Evolutionary conservation across 2,888 invertebrate genomes (phyloP).

Genomic region (Chloroclysta siterata): DNA sequence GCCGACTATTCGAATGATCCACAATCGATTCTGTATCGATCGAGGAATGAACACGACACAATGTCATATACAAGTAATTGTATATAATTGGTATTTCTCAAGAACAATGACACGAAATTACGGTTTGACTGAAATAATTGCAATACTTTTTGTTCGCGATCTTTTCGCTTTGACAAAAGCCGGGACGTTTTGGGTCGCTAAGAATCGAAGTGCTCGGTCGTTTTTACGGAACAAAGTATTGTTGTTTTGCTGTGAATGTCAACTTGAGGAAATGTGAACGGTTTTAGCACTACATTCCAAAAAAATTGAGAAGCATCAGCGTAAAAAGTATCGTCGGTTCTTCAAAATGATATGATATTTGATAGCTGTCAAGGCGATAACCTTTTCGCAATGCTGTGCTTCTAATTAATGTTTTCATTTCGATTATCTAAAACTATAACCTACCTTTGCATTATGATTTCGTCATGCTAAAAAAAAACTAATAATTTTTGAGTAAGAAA

Average conservation of each 20-base stretch:
- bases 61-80: constrained; percentile 83
- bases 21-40: constrained; percentile 77
- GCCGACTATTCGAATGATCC: constrained; percentile 67
- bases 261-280: constrained; percentile 13
- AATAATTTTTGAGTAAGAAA: no score
- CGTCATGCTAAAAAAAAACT: no score
- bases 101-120: constrained; percentile 83
- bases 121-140: constrained; percentile 81
- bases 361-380: no score
- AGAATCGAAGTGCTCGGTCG: constrained; percentile 52
- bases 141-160: constrained; percentile 63
- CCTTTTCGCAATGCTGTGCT: no score
- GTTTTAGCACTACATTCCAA: constrained; percentile 16
- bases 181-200: constrained; percentile 64
- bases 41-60: constrained; percentile 72
- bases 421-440: no score
- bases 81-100: constrained; percentile 84
- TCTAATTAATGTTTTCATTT: no score
- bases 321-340: no score
- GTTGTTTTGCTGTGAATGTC: constrained; percentile 31
- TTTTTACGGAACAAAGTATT: constrained; percentile 28
- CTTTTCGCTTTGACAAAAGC: constrained; percentile 72
- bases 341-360: no score
- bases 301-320: background rate
- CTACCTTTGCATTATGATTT: no score